phyloP scores from a whole-genome alignment of 2,113 vertebrate genomes.

The Capreolus pygargus region DNA sequence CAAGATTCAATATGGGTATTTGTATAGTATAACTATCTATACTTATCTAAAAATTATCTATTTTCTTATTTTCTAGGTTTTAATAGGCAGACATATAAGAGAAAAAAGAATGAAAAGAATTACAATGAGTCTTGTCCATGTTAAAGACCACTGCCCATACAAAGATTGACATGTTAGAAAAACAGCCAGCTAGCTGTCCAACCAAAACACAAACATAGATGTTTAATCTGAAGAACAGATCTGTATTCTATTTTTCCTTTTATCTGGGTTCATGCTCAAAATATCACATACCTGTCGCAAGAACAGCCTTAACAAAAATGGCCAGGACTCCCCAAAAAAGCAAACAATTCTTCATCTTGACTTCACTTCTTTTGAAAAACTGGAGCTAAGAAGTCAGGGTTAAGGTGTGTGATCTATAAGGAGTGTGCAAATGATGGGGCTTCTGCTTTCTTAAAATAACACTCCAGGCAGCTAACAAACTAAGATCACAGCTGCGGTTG shows the following conservation, averaged over 20 bases:
- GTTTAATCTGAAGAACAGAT: constrained; percentile 7
- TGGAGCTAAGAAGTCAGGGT: constrained; percentile 13
- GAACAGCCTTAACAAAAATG: constrained; percentile 63
- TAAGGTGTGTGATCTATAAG: constrained; percentile 73
- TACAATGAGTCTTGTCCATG: not conserved
- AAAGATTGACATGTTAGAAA: not conserved
- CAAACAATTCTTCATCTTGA: constrained; percentile 80
- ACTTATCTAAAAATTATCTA: not conserved
- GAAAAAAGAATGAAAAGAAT: constrained; percentile 1
- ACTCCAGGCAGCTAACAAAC: constrained; percentile 7
- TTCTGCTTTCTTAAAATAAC: constrained; percentile 82
- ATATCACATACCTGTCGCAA: constrained; percentile 81
- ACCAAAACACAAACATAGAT: constrained; percentile 33
- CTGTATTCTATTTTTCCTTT: constrained; percentile 16
- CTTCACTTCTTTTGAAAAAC: constrained; percentile 76
- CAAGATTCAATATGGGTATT: not conserved
- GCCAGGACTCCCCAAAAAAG: constrained; percentile 63
- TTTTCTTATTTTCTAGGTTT: constrained; percentile 13
- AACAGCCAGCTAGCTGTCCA: not conserved
- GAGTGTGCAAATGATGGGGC: constrained; percentile 69
- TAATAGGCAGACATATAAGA: not conserved
- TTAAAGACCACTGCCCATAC: not conserved
- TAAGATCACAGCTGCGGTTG: constrained; percentile 54
- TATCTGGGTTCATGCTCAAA: constrained; percentile 29
- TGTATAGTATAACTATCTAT: not conserved